Percentiles rank a stretch among this genome's conserved stretches.
These are phyloP conservation scores for Thereva nobilitata DNA, from an alignment of 2,888 invertebrate species.

Conservation along the genomic window DNA sequence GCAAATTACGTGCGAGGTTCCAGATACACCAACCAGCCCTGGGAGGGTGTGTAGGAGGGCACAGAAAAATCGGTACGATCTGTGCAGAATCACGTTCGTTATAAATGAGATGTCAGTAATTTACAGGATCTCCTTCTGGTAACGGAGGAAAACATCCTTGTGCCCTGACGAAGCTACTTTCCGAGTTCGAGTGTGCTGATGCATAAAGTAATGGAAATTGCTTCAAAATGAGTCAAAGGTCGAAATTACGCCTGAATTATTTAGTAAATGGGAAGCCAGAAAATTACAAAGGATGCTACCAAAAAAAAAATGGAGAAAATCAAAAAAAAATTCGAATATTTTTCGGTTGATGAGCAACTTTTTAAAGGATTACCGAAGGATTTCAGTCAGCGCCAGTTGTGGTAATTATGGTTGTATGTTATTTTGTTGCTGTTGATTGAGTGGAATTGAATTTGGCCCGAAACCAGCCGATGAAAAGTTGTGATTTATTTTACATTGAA, in stretches of 20 bases:
- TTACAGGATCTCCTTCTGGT: conserved; percentile 23
- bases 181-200: conserved; percentile 27
- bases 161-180: conserved; percentile 29
- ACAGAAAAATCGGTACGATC: conserved; percentile 27
- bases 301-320: too few species aligned
- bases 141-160: conserved; percentile 6
- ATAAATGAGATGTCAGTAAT: conserved; percentile 33
- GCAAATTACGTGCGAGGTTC: conserved; percentile 20
- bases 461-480: too few species aligned
- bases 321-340: too few species aligned
- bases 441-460: too few species aligned
- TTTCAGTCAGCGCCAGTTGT: too few species aligned
- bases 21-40: too few species aligned
- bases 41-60: neutral
- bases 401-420: too few species aligned
- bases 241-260: conserved; percentile 31
- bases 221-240: conserved; percentile 31
- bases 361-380: too few species aligned
- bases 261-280: conserved; percentile 24
- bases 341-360: too few species aligned
- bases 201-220: conserved; percentile 31
- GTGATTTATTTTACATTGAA: too few species aligned
- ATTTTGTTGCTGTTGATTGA: too few species aligned
- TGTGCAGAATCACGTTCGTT: conserved; percentile 33
- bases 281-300: conserved; percentile 2